phyloP scores from a whole-genome alignment of 1,140 invertebrate species.

The Caenorhabditis latens region DNA sequence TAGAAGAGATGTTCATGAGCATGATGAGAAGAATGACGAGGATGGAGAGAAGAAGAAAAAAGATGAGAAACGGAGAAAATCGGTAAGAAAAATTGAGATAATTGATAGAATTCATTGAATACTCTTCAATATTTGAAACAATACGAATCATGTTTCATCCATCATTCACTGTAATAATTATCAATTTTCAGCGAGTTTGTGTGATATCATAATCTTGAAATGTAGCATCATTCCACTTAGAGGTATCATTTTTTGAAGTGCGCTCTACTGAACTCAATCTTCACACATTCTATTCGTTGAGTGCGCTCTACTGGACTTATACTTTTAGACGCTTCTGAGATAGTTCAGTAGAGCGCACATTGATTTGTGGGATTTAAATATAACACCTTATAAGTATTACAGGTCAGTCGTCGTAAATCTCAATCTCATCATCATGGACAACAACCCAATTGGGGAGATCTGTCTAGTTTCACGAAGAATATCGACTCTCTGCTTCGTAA shows the following conservation, averaged over 20 bases:
- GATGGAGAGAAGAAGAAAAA: neutral
- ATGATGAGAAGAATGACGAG: neutral
- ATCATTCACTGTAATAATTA: no score
- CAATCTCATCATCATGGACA: neutral
- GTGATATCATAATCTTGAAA: conserved; percentile 4
- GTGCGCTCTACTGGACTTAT: conserved; percentile 42
- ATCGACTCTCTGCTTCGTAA: conserved; percentile 18
- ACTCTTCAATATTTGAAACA: no score
- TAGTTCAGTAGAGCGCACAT: conserved; percentile 49
- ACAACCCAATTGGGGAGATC: conserved; percentile 34
- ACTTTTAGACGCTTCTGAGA: neutral
- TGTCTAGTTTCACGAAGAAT: conserved; percentile 38
- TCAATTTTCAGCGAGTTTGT: conserved; percentile 21
- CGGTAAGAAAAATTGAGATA: neutral
- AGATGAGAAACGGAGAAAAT: conserved; percentile 27
- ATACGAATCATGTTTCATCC: no score
- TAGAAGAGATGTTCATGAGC: conserved; percentile 14
- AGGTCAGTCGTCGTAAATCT: conserved; percentile 37
- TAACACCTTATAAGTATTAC: neutral
- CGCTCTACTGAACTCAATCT: conserved; percentile 32
- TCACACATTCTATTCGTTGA: neutral
- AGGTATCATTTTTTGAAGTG: neutral
- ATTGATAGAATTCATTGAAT: no score
- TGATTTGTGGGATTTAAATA: neutral
- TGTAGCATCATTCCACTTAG: neutral